These are phyloP conservation scores for Adelognathus sp. DNA, from an alignment of 2,888 invertebrate species.

Conservation along the genomic window DNA sequence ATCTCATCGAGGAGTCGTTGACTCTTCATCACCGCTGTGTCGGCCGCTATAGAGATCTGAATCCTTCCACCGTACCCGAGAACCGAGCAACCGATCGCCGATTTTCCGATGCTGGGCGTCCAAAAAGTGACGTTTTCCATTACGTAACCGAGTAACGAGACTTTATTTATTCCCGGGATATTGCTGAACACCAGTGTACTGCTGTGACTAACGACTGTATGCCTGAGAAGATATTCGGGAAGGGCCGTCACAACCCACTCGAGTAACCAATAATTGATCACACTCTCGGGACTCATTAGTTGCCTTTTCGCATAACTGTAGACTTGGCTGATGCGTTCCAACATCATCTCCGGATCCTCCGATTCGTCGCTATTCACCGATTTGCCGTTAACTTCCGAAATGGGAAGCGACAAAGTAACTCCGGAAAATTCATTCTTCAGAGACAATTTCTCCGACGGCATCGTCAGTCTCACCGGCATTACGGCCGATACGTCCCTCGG, in stretches of 20 bases:
- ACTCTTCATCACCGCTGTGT: constrained; percentile 79
- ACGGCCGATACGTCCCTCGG: constrained; percentile 73
- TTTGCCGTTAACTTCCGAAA: constrained; percentile 67
- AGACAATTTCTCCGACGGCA: constrained; percentile 64
- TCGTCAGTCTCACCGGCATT: constrained; percentile 72
- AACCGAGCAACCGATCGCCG: constrained; percentile 82
- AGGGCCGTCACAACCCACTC: constrained; percentile 80
- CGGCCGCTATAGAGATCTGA: constrained; percentile 81
- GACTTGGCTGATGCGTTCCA: constrained; percentile 75
- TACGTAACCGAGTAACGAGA: constrained; percentile 79
- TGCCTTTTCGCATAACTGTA: constrained; percentile 76
- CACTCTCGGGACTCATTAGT: constrained; percentile 80
- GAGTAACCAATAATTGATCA: constrained; percentile 82
- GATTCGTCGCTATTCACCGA: constrained; percentile 42
- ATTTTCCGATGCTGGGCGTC: constrained; percentile 81
- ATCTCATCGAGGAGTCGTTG: constrained; percentile 79
- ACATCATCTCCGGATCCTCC: constrained; percentile 31
- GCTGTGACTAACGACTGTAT: constrained; percentile 81
- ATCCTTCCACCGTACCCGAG: constrained; percentile 82
- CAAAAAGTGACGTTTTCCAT: constrained; percentile 82
- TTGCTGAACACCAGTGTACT: constrained; percentile 83
- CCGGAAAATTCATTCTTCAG: constrained; percentile 82
- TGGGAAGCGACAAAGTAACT: constrained; percentile 81
- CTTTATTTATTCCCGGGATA: constrained; percentile 81
- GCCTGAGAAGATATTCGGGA: constrained; percentile 80